Conservation (phyloP, 2,797 vertebrate species). For the Peromyscus eremicus region DNA sequence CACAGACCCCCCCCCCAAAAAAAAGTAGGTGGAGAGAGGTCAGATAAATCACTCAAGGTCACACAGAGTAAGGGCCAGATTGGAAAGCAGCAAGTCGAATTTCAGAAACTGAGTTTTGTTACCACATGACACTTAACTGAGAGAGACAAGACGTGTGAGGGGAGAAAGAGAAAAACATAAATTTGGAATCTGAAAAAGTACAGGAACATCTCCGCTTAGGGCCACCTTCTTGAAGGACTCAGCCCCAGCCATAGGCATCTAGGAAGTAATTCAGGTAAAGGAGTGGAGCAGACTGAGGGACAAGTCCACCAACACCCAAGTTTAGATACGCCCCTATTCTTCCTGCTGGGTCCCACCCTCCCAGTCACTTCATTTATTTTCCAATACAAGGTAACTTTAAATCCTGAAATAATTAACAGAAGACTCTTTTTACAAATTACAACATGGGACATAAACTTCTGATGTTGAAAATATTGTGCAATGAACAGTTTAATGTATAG, state of each 20-base stretch:
- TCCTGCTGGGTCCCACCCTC: not conserved
- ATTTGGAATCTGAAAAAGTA: constrained; percentile 57
- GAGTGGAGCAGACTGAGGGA: not conserved
- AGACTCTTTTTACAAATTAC: constrained; percentile 35
- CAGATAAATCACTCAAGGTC: not conserved
- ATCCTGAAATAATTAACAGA: constrained; percentile 59
- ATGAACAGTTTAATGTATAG: constrained; percentile 40
- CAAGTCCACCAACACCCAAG: not conserved
- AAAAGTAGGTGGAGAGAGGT: not conserved
- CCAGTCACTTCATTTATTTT: not conserved
- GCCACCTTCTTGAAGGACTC: constrained; percentile 4
- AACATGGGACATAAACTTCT: not conserved
- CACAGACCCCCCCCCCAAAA: not conserved
- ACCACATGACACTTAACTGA: constrained; percentile 12
- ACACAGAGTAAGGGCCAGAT: constrained; percentile 23
- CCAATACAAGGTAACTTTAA: not conserved
- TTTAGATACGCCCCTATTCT: not conserved
- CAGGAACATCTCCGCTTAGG: constrained; percentile 21
- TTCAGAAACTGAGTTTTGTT: constrained; percentile 42
- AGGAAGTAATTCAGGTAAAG: not conserved
- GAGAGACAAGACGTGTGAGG: not conserved
- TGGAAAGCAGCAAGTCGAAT: not conserved
- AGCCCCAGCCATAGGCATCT: not conserved
- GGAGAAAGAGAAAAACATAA: not conserved
- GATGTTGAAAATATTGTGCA: constrained; percentile 31